A percentile compares a stretch with the other conserved stretches of the same genome.
These are phyloP conservation scores for Chaenocephalus aceratus DNA, from an alignment of 2,113 vertebrate species.

Conservation along the genomic window DNA sequence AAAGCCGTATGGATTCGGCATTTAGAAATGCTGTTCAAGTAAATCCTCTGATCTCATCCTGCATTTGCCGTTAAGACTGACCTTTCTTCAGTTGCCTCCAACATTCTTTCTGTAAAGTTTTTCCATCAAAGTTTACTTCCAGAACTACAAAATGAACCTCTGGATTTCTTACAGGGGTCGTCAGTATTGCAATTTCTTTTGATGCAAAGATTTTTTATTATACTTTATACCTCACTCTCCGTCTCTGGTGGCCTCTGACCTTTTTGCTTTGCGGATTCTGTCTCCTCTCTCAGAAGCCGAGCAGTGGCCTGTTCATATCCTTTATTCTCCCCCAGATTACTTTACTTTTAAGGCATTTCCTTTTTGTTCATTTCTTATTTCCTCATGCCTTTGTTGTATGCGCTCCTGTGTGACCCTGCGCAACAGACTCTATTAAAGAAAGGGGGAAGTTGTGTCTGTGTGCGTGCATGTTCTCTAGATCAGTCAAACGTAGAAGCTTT, in stretches of 20 bases:
- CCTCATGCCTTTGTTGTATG: slow-evolving; percentile 72
- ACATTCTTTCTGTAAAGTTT: background rate
- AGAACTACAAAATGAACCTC: slow-evolving; percentile 17
- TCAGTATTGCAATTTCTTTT: slow-evolving; percentile 21
- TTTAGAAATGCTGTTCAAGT: background rate
- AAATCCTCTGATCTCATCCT: background rate
- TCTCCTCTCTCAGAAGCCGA: slow-evolving; percentile 56
- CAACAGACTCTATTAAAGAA: slow-evolving; percentile 45
- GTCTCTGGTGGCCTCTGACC: slow-evolving; percentile 56
- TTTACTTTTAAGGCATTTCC: slow-evolving; percentile 68
- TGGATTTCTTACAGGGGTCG: background rate
- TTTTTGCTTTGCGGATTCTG: slow-evolving; percentile 25
- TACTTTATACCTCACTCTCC: slow-evolving; percentile 25
- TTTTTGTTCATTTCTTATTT: slow-evolving; percentile 71
- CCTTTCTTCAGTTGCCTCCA: background rate
- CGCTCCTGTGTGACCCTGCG: slow-evolving; percentile 61
- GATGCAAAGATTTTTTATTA: slow-evolving; percentile 21
- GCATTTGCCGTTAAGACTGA: background rate
- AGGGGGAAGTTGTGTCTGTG: background rate
- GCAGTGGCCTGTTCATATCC: slow-evolving; percentile 54
- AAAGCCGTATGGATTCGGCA: background rate
- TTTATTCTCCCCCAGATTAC: slow-evolving; percentile 61
- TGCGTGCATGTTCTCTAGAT: slow-evolving; percentile 34
- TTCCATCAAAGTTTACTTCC: slow-evolving; percentile 17
- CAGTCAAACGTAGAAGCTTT: slow-evolving; percentile 63